A percentile compares a stretch with the other conserved stretches of the same genome.
Evolutionary conservation across 2,113 vertebrate species (phyloP).

Genomic region (Oryzias curvinotus): DNA sequence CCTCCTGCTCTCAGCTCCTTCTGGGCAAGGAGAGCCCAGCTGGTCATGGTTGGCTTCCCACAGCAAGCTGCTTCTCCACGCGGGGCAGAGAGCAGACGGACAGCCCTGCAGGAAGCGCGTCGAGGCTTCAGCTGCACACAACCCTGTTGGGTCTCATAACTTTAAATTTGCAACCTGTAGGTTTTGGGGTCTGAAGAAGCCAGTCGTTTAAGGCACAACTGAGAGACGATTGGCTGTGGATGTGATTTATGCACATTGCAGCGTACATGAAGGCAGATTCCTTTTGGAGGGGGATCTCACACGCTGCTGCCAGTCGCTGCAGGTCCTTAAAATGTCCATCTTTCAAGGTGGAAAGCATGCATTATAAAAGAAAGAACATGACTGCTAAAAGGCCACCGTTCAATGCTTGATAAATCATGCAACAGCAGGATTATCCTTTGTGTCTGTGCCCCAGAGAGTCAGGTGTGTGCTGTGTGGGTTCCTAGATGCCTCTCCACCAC

Average conservation of each 20-base stretch:
- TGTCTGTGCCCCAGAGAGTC: conserved; percentile 25
- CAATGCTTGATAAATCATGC: conserved; percentile 59
- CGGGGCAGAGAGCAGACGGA: conserved; percentile 57
- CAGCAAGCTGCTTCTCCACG: conserved; percentile 49
- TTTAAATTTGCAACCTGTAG: conserved; percentile 30
- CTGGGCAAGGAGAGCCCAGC: conserved; percentile 50
- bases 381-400: conserved; percentile 54
- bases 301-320: conserved; percentile 15
- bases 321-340: conserved; percentile 26
- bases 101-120: conserved; percentile 54
- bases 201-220: conserved; percentile 32
- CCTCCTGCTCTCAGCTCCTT: conserved; percentile 42
- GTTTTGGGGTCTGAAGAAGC: conserved; percentile 19
- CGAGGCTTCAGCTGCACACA: conserved; percentile 10
- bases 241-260: conserved; percentile 36
- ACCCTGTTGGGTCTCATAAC: conserved; percentile 15
- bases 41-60: conserved; percentile 61
- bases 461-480: conserved; percentile 8
- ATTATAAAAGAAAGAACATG: conserved; percentile 61
- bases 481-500: conserved; percentile 14
- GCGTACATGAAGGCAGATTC: conserved; percentile 23
- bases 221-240: conserved; percentile 49
- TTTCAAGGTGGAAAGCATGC: conserved; percentile 42
- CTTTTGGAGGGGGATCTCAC: conserved; percentile 9
- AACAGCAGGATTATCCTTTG: conserved; percentile 51